Base-by-base conservation (phyloP, 2,797 vertebrate species). In the Mus minutoides region DNA sequence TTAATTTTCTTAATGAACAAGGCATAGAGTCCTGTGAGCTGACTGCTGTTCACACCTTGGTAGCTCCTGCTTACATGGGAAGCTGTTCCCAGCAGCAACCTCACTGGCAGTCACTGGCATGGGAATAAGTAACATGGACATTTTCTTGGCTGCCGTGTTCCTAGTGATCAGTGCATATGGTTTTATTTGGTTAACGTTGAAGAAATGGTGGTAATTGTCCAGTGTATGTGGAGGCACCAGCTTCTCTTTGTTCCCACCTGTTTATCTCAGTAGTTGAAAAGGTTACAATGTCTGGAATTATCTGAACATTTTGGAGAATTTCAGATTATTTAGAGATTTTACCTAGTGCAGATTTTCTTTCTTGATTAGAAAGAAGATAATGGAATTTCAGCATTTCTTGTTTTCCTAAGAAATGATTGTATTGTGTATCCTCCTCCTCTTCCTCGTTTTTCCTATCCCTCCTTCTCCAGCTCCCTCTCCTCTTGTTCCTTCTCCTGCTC, bases 1-100 rank as follows among this genome's bases (percentile, higher is more conserved):
- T 96, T 76, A n/a, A 56, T 94, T 62, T 85, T 95, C 49, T 79
- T 58, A 62, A 64, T 90, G 85, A 80, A 43, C 46, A 37, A 92
- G 64, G 37, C 54, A 58, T n/a, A 24, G 37, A 29, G 16, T 82
- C 46, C 29, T 62, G 0, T n/a, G 17, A 29, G 75, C 37, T 19
- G 26, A 24, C 75, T 17, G 1, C 0, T 58, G 52, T 34, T 54
- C 22, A 56, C 11, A 49, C 12, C 29, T 17, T 37, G 79, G 21
- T 43, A 76, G 22, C 9, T 6, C 40, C 21, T 67, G 13, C 26
- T 73, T 92, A 12, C 54, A 40, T 9, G 19, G 21, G 19, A 24
- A 31, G 9, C 34, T 62, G 29, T 8, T n/a, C 4, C 4, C 64
- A 62, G 0, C 9, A 76, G 49, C 10, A 3, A 7, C 24, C 14